phyloP scores from a whole-genome alignment of 2,113 vertebrate species.

The Neoarius graeffei region DNA sequence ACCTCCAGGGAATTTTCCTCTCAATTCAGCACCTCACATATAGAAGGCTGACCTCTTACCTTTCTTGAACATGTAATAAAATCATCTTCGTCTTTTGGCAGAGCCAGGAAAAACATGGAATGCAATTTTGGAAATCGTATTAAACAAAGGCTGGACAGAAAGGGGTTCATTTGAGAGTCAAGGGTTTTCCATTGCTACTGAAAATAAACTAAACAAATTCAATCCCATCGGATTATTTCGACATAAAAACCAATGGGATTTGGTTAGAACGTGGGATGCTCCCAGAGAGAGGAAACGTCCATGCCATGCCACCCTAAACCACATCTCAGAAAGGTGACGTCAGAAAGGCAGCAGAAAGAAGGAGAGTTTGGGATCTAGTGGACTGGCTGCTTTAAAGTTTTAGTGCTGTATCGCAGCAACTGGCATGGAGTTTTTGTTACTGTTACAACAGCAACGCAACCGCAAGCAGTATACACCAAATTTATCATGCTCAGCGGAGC shows the following conservation, averaged over 20 bases:
- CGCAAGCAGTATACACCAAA: neutral
- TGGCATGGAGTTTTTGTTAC: constrained; percentile 9
- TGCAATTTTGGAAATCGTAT: constrained; percentile 44
- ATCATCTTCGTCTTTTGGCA: neutral
- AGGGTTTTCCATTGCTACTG: constrained; percentile 51
- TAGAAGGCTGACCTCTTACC: neutral
- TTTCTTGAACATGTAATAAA: constrained; percentile 9
- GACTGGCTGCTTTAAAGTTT: constrained; percentile 19
- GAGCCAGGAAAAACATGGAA: neutral
- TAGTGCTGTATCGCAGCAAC: neutral
- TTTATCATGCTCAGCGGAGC: constrained; percentile 10
- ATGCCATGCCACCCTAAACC: constrained; percentile 54
- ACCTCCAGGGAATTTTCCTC: constrained; percentile 3
- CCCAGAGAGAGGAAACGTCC: constrained; percentile 30
- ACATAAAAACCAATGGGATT: constrained; percentile 55
- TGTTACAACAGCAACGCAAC: neutral
- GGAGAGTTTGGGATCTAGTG: neutral
- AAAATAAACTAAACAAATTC: constrained; percentile 42
- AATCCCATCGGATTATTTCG: constrained; percentile 25
- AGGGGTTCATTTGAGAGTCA: constrained; percentile 34
- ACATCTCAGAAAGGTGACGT: constrained; percentile 45
- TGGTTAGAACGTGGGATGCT: constrained; percentile 35
- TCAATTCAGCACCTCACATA: neutral
- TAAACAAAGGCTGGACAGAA: constrained; percentile 40
- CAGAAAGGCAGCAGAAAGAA: neutral